Evolutionary conservation across 2,797 vertebrate species (phyloP).

Genomic region (Anas flavirostris): DNA sequence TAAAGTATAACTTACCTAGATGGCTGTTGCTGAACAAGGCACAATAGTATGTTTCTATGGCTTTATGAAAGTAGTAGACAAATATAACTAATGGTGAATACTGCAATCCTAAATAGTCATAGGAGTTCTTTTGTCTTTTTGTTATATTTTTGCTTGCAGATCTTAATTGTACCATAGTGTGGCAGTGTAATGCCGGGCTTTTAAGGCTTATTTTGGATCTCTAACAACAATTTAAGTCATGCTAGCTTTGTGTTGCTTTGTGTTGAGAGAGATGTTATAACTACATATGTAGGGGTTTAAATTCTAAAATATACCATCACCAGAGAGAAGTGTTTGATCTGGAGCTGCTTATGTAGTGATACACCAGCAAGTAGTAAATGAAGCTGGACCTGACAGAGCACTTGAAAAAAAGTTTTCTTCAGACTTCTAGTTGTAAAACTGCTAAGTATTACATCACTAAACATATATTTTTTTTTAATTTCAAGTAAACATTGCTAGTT

Average conservation of each 20-base stretch:
- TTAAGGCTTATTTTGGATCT: constrained; percentile 3
- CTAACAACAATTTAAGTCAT: neutral
- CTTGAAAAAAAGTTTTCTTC: neutral
- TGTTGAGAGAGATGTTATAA: neutral
- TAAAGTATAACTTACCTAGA: neutral
- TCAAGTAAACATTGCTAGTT: neutral
- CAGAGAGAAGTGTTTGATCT: neutral
- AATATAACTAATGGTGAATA: neutral
- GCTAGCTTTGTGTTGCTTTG: constrained; percentile 7
- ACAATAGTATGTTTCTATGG: neutral
- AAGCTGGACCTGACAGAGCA: neutral
- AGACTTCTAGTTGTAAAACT: constrained; percentile 14
- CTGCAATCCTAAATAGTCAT: neutral
- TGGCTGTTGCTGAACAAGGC: neutral
- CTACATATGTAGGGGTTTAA: neutral
- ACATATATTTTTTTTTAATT: neutral
- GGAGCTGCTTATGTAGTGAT: neutral
- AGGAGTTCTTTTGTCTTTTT: neutral
- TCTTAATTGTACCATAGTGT: constrained; percentile 67
- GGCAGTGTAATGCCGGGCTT: constrained; percentile 66
- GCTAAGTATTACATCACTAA: neutral
- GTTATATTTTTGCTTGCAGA: constrained; percentile 48
- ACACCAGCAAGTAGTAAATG: neutral
- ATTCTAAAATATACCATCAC: neutral
- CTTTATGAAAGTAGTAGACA: neutral